Evolutionary conservation across 1,140 invertebrate species (phyloP), one percentile per base, ranked within the genome.

Genomic region (Drosophila fuyamai): DNA sequence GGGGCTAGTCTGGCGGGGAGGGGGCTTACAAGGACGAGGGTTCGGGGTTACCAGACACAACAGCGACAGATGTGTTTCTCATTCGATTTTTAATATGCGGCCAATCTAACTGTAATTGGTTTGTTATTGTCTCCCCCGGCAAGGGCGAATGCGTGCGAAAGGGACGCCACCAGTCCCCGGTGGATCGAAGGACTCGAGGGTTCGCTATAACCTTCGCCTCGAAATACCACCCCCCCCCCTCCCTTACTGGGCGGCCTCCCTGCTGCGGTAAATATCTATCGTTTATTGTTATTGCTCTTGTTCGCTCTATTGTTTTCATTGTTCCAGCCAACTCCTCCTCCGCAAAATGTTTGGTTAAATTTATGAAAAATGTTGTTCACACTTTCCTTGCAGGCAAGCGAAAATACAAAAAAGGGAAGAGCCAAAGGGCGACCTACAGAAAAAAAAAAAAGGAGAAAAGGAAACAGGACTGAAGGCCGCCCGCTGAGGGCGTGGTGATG

Each of bases 21-120:
- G 29, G 29, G 27, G 16, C 43, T 27, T 38, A n/a, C 27, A 23
- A 36, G 47, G 54, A 58, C 44, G 16, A 18, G n/a, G 18, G 4
- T 14, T 8, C n/a, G 10, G 46, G 56, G 46, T 41, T 53, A 44
- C 8, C 65, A 68, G 61, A 66, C 60, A 55, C 59, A 47, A 57
- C 41, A 59, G 48, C 90, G 91, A 92, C 91, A 92, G 91, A 92
- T 92, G 91, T 84, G 91, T 91, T 92, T 92, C 91, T 91, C 91
- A 92, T 92, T 92, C 88, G 85, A 91, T 91, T 92, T 92, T 92
- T 92, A 92, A 92, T 92, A 92, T 92, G 90, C 86, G 91, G 91
- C 91, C 91, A 92, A 92, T 92, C 90, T 92, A 92, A 92, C 79
- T 88, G 84, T 92, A 92, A 92, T 92, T 92, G 91, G 91, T 92